Evolutionary conservation across 2,113 vertebrate species (phyloP).

Genomic region (Amphiprion ocellaris): DNA sequence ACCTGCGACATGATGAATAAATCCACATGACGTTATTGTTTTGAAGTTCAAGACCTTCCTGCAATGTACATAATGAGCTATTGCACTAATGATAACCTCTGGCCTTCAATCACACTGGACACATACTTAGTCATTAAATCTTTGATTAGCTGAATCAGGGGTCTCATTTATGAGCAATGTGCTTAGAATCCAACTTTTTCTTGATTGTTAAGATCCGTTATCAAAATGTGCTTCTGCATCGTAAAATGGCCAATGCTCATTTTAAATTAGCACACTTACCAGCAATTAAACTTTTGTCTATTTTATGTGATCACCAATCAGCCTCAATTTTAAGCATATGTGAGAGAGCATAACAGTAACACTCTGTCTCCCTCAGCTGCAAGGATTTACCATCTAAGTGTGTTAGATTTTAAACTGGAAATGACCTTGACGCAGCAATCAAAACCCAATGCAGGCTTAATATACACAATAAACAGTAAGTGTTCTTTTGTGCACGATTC

Average conservation of each 20-base stretch:
- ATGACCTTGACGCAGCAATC: slow-evolving; percentile 24
- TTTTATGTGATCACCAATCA: slow-evolving; percentile 11
- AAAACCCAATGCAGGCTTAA: slow-evolving; percentile 33
- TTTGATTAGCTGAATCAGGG: slow-evolving; percentile 25
- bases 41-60: slow-evolving; percentile 37
- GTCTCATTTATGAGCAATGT: slow-evolving; percentile 45
- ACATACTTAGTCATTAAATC: slow-evolving; percentile 27
- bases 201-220: slow-evolving; percentile 48
- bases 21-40: slow-evolving; percentile 44
- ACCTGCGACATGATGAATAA: slow-evolving; percentile 45
- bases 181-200: slow-evolving; percentile 38
- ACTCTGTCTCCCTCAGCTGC: background rate
- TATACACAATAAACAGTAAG: slow-evolving; percentile 35
- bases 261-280: slow-evolving; percentile 17
- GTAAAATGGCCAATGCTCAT: slow-evolving; percentile 36
- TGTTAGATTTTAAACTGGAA: slow-evolving; percentile 18
- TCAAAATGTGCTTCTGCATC: slow-evolving; percentile 48
- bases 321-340: slow-evolving; percentile 16
- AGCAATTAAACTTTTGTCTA: background rate
- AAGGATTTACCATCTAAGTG: background rate
- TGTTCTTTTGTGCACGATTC: slow-evolving; percentile 30
- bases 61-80: slow-evolving; percentile 58
- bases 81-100: slow-evolving; percentile 62
- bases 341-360: background rate
- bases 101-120: slow-evolving; percentile 45